Evolutionary conservation across 2,888 invertebrate genomes (phyloP).

Genomic region (Lepidonotus clava): DNA sequence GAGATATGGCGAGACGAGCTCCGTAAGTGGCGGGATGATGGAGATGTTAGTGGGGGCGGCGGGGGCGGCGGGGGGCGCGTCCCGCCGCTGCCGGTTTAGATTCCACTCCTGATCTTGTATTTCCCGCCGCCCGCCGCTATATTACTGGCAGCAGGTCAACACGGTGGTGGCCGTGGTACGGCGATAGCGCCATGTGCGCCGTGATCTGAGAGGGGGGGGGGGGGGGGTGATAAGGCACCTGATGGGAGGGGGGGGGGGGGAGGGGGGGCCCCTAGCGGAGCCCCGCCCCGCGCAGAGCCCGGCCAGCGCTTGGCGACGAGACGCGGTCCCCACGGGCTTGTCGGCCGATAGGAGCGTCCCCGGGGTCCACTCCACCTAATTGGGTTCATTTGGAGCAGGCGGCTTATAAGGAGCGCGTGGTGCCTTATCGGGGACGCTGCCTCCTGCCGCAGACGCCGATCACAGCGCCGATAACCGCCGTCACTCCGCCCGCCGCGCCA

Average conservation of each 20-base stretch:
- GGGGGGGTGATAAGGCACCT: neutral
- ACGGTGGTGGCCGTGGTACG: neutral
- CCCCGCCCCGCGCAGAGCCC: too few relatives aligned
- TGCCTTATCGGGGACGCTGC: neutral
- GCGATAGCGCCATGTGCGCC: neutral
- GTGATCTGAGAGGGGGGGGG: neutral
- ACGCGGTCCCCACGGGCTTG: conserved; percentile 13
- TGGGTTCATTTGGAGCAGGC: conserved; percentile 49
- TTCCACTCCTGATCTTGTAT: conserved; percentile 39
- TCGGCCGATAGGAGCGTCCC: conserved; percentile 20
- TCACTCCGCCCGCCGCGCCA: neutral
- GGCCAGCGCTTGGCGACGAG: neutral
- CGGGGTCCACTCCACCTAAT: conserved; percentile 40
- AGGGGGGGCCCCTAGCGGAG: neutral
- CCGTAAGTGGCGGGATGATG: conserved; percentile 42
- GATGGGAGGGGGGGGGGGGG: neutral
- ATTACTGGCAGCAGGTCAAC: too few relatives aligned
- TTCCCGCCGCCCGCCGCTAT: too few relatives aligned
- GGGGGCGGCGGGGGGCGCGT: neutral
- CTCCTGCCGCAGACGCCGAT: neutral
- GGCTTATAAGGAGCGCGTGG: neutral
- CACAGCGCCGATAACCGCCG: neutral
- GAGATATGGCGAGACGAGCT: conserved; percentile 7
- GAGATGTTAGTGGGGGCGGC: conserved; percentile 14
- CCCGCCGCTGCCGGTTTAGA: neutral